These are phyloP conservation scores for Gopherus flavomarginatus DNA, from an alignment of 2,113 vertebrate species.

Conservation along the genomic window DNA sequence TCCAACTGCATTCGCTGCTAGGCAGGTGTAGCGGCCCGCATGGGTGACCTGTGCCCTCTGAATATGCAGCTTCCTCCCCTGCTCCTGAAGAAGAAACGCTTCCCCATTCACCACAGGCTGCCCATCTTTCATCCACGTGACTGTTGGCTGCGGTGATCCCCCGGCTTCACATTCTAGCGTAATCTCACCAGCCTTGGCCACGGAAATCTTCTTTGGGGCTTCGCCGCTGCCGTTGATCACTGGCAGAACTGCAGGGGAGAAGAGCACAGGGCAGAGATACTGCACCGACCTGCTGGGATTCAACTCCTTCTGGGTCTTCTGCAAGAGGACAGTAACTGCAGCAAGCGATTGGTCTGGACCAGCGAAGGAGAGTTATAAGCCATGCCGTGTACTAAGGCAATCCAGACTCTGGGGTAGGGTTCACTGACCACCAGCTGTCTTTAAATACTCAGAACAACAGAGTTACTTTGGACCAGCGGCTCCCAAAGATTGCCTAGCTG, in stretches of 20 bases:
- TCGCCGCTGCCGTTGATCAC: conserved; percentile 27
- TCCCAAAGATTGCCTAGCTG: neutral
- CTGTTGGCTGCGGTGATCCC: conserved; percentile 7
- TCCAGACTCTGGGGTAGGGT: neutral
- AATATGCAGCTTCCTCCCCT: conserved; percentile 60
- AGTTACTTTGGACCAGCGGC: no score
- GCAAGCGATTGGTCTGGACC: neutral
- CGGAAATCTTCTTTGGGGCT: conserved; percentile 41
- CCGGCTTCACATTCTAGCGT: conserved; percentile 64
- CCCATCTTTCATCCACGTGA: conserved; percentile 73
- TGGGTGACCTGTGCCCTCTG: conserved; percentile 50
- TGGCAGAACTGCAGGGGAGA: conserved; percentile 48
- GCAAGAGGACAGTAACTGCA: neutral
- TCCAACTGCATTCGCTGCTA: conserved; percentile 46
- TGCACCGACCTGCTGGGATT: neutral
- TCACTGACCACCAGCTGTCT: neutral
- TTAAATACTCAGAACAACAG: neutral
- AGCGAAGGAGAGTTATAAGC: neutral
- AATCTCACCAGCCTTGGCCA: conserved; percentile 15
- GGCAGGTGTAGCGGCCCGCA: conserved; percentile 70
- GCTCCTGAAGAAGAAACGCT: conserved; percentile 17
- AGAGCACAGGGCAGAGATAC: neutral
- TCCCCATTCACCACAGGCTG: neutral
- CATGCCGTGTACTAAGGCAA: neutral
- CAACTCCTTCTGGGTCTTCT: rapidly evolving